phyloP scores from a whole-genome alignment of 2,113 vertebrate species.

The Malurus alboscapulatus region DNA sequence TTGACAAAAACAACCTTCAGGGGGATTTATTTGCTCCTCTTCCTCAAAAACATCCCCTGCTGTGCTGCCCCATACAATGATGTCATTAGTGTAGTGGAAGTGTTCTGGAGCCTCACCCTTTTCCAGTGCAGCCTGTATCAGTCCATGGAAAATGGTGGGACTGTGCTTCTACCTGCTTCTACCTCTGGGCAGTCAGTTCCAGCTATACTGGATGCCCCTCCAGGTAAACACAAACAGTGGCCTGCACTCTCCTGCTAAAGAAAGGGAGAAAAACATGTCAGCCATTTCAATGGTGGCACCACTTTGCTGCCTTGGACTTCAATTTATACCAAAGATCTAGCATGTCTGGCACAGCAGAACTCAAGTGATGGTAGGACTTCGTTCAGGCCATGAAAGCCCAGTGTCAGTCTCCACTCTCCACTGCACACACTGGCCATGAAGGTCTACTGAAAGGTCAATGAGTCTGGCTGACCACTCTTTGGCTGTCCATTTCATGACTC shows the following conservation, averaged over 20 bases:
- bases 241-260: background rate
- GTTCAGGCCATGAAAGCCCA: background rate
- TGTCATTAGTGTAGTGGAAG: rapidly evolving
- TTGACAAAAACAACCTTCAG: background rate
- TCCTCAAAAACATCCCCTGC: background rate
- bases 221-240: background rate
- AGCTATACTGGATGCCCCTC: background rate
- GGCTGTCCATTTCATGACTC: background rate
- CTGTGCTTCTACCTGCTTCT: background rate
- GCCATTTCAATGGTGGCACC: background rate
- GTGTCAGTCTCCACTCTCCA: background rate
- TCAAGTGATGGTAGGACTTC: background rate
- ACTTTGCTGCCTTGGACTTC: background rate
- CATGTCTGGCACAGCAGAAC: background rate
- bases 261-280: background rate
- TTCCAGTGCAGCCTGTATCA: background rate
- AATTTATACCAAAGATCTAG: background rate
- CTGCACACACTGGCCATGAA: rapidly evolving
- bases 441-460: background rate
- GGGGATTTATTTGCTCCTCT: background rate
- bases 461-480: background rate
- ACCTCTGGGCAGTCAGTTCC: background rate
- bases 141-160: background rate
- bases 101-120: background rate
- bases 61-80: background rate